These are phyloP conservation scores for Halictus ligatus DNA, from an alignment of 2,888 invertebrate species.

Conservation along the genomic window DNA sequence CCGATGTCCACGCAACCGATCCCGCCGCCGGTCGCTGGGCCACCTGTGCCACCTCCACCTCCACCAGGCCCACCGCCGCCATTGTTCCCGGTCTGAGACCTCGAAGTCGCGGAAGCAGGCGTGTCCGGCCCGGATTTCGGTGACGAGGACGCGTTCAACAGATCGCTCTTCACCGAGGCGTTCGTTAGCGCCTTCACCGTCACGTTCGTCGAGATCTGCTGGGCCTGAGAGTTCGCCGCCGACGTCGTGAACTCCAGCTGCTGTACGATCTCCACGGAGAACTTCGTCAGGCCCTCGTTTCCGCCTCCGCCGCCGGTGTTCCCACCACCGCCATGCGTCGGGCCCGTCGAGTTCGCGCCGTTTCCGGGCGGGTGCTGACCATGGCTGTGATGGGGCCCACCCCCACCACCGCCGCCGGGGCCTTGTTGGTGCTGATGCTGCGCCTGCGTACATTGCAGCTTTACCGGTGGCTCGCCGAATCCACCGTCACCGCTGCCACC, in stretches of 20 bases:
- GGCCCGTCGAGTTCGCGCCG: conserved; percentile 72
- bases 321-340: conserved; percentile 58
- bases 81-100: conserved; percentile 74
- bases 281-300: conserved; percentile 87
- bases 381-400: conserved; percentile 76
- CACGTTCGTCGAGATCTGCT: conserved; percentile 96
- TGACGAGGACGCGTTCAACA: conserved; percentile 83
- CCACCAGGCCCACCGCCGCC: conserved; percentile 78
- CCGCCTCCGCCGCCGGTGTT: conserved; percentile 82
- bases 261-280: conserved; percentile 96
- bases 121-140: conserved; percentile 85
- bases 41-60: conserved; percentile 81
- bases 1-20: conserved; percentile 86
- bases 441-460: conserved; percentile 88
- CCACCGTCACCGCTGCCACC: conserved; percentile 82
- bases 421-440: conserved; percentile 83
- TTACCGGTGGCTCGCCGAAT: conserved; percentile 91
- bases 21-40: conserved; percentile 69
- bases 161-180: conserved; percentile 88
- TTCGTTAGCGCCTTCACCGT: conserved; percentile 93
- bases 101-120: conserved; percentile 78
- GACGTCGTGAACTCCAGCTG: conserved; percentile 95
- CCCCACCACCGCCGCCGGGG: conserved; percentile 76
- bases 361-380: conserved; percentile 78
- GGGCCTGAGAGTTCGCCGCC: conserved; percentile 93